These are phyloP conservation scores for Lamellibrachia luymesi DNA, from an alignment of 1,140 invertebrate species.

Conservation along the genomic window DNA sequence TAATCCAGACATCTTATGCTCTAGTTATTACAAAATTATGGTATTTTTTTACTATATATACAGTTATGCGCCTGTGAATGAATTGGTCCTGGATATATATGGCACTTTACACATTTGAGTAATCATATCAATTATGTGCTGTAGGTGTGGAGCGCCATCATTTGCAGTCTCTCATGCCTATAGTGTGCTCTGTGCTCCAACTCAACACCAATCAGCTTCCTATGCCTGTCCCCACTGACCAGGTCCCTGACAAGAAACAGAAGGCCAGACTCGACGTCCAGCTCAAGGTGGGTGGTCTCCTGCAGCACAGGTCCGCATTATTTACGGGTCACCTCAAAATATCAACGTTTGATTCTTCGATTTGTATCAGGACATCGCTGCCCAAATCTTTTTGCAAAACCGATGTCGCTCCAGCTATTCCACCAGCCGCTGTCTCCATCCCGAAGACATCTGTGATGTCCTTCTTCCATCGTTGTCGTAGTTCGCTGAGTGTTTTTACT, in stretches of 20 bases:
- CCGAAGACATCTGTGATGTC: too few relatives aligned
- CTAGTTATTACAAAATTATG: too few relatives aligned
- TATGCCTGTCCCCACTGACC: background rate
- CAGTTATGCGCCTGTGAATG: background rate
- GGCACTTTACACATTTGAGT: background rate
- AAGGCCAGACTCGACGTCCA: slow-evolving; percentile 10
- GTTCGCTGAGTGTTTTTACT: too few relatives aligned
- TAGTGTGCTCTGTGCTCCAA: slow-evolving; percentile 15
- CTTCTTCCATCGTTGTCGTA: too few relatives aligned
- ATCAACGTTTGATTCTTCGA: slow-evolving; percentile 15
- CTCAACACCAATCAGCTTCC: slow-evolving; percentile 8
- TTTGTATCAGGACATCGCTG: background rate
- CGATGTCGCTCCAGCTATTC: background rate
- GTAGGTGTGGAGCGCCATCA: background rate
- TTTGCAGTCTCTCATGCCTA: slow-evolving; percentile 6
- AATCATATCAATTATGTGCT: background rate
- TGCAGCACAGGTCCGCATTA: slow-evolving; percentile 25
- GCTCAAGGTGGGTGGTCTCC: slow-evolving; percentile 35
- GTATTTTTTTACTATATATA: too few relatives aligned
- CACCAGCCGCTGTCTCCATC: background rate
- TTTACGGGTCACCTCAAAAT: slow-evolving; percentile 24
- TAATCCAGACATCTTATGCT: too few relatives aligned
- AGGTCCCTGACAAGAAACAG: slow-evolving; percentile 7
- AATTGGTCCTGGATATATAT: background rate
- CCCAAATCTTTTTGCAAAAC: background rate